A percentile compares a stretch with the other conserved stretches of the same genome.
These are phyloP conservation scores for Gymnocheta viridis DNA, from an alignment of 2,888 invertebrate species.

Conservation along the genomic window DNA sequence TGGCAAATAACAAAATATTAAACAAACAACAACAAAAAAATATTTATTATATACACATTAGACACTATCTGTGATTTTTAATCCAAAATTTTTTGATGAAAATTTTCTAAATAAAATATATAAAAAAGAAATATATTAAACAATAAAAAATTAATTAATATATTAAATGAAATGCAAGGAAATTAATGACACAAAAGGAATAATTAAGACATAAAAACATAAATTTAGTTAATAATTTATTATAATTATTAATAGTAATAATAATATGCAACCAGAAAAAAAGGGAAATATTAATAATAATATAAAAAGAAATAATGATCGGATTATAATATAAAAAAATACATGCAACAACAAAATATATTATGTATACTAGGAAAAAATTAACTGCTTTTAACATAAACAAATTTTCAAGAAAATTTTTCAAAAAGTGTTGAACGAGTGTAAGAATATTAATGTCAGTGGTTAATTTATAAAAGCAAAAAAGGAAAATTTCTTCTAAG, in stretches of 20 bases:
- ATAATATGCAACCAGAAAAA: conserved; percentile 66
- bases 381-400: conserved; percentile 39
- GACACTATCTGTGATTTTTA: conserved; percentile 83
- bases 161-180: conserved; percentile 67
- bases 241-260: conserved; percentile 60
- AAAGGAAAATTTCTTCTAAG: neutral
- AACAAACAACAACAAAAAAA: conserved; percentile 68
- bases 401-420: conserved; percentile 8
- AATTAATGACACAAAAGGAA: conserved; percentile 67
- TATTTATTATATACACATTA: conserved; percentile 79
- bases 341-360: conserved; percentile 66
- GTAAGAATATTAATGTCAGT: neutral
- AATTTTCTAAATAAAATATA: conserved; percentile 80
- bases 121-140: conserved; percentile 71
- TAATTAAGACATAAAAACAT: conserved; percentile 71
- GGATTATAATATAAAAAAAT: conserved; percentile 67
- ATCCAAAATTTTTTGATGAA: conserved; percentile 83
- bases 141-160: conserved; percentile 61
- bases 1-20: conserved; percentile 63
- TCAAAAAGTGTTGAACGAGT: neutral
- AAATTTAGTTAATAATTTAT: conserved; percentile 71
- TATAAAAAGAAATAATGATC: conserved; percentile 63
- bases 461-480: neutral
- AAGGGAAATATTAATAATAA: conserved; percentile 69
- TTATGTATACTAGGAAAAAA: conserved; percentile 69